A percentile compares a stretch with the other conserved stretches of the same genome.
These are phyloP conservation scores for Notarius lentiginosus DNA, from an alignment of 2,113 vertebrate genomes.

Conservation along the genomic window DNA sequence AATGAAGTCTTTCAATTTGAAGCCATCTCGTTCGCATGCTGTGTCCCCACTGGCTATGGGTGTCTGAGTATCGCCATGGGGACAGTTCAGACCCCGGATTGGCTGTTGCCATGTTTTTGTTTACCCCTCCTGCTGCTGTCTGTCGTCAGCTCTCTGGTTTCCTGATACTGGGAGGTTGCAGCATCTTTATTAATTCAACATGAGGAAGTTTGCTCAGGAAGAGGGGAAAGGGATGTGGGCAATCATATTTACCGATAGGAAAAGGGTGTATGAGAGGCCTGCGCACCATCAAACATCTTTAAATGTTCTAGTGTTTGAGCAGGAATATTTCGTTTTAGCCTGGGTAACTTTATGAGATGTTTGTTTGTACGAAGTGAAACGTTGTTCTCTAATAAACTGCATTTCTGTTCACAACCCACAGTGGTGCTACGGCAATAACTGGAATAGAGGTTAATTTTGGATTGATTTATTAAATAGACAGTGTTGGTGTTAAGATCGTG, in stretches of 20 bases:
- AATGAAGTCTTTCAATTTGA: conserved; percentile 10
- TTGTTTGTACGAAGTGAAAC: neutral
- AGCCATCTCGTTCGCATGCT: conserved; percentile 25
- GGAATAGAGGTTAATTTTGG: neutral
- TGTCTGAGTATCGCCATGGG: conserved; percentile 28
- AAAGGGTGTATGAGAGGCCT: conserved; percentile 60
- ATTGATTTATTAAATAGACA: neutral
- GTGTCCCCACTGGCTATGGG: conserved; percentile 17
- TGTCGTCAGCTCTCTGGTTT: conserved; percentile 51
- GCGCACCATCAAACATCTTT: conserved; percentile 53
- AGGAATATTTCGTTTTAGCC: conserved; percentile 50
- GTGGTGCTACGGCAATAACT: neutral
- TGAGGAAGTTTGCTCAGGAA: conserved; percentile 63
- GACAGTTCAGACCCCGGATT: conserved; percentile 33
- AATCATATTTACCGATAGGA: conserved; percentile 54
- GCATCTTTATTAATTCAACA: conserved; percentile 63
- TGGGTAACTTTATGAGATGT: neutral
- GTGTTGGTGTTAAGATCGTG: neutral
- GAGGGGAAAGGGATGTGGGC: conserved; percentile 59
- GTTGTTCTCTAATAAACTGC: neutral
- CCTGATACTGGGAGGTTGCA: conserved; percentile 44
- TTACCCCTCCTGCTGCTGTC: conserved; percentile 45
- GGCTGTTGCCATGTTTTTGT: conserved; percentile 51
- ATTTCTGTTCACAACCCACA: neutral
- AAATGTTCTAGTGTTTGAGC: conserved; percentile 50